Evolutionary conservation across 2,113 vertebrate species (phyloP), one percentile per base, ranked within the genome.

Genomic region (Forbesichthys papilliferus): DNA sequence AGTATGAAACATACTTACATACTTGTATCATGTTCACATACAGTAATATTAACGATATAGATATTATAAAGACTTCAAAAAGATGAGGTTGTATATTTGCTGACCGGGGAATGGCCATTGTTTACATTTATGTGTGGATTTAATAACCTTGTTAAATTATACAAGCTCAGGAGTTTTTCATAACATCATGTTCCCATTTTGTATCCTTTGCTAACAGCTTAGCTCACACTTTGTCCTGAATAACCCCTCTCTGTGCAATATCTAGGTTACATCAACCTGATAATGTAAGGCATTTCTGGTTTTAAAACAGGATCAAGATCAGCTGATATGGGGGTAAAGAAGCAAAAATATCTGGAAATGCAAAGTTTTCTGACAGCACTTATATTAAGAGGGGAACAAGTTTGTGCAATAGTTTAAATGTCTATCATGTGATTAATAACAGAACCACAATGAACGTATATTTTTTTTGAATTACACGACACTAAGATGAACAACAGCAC

Each of bases 161-260:
- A 80, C 75, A 3, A 51, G 16, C 65, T 71, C 36, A 36, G 48
- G 56, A n/a, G n/a, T n/a, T 75, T 81, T 58, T 72, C 46, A 52
- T 74, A 53, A 66, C 52, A 72, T 73, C 78, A 75, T 61, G 67
- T 79, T 72, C 70, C 56, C 56, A 71, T 54, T 77, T 82, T 79
- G 81, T 81, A 73, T 79, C 76, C 80, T 75, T 34, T 53, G 74
- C 80, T 80, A 77, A 77, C 59, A 73, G 80, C 64, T 84, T 70
- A 83, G 74, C 82, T 87, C 74, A 74, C 74, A 59, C 71, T 78
- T 81, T 90, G 82, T 69, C 86, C 86, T 87, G 89, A 88, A 88
- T 86, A 92, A 67, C 79, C 53, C 70, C 71, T 14, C 76, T 61
- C 60, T 73, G 64, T 84, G 77, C 65, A 57, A 66, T 78, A 81